Evolutionary conservation across 2,797 vertebrate genomes (phyloP).

Genomic region (Bovichtus variegatus): DNA sequence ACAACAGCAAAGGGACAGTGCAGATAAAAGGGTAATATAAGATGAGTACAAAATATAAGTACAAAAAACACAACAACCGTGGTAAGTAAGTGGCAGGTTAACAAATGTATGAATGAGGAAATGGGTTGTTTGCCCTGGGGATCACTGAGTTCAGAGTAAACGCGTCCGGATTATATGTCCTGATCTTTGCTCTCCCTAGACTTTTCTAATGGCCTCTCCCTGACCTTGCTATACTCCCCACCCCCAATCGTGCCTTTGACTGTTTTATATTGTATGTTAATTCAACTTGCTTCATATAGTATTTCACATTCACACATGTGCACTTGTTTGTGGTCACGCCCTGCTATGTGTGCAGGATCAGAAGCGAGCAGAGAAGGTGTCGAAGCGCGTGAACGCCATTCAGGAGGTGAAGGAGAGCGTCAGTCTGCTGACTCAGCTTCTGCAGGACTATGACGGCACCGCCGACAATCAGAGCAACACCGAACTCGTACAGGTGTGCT

Average conservation of each 20-base stretch:
- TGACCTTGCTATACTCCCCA: not conserved
- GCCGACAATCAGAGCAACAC: conserved; percentile 84
- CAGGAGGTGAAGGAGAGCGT: conserved; percentile 97
- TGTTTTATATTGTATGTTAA: not conserved
- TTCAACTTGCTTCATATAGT: not conserved
- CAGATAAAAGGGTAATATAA: no score
- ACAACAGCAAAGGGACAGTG: no score
- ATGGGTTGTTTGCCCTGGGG: conserved; percentile 15
- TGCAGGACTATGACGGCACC: conserved; percentile 89
- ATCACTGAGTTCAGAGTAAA: conserved; percentile 26
- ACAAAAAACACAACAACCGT: no score
- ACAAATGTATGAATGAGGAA: conserved; percentile 25
- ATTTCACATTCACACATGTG: not conserved
- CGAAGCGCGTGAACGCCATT: conserved; percentile 94
- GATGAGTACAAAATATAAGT: no score
- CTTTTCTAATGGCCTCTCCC: not conserved
- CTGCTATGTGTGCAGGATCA: conserved; percentile 87
- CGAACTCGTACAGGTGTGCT: conserved; percentile 92
- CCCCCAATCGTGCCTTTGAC: not conserved
- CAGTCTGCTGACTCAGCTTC: conserved; percentile 92
- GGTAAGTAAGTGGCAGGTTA: no score
- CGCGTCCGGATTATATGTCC: conserved; percentile 27
- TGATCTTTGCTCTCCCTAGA: not conserved
- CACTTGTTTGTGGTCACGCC: not conserved
- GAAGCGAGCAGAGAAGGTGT: conserved; percentile 96